Conservation (phyloP, 2,888 invertebrate genomes). For the Drosophila neutralis region DNA sequence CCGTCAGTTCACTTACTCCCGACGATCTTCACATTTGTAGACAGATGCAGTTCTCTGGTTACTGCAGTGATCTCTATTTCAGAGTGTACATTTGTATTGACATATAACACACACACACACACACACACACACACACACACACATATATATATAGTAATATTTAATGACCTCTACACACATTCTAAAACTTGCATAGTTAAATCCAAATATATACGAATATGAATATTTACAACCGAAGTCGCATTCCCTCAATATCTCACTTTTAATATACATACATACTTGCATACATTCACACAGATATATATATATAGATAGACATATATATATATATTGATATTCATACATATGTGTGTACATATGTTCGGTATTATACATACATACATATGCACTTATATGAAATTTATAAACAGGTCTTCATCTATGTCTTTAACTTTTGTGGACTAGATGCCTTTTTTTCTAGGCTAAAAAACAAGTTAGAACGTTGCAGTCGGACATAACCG, state of each 20-base stretch:
- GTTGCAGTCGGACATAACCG: slow-evolving; percentile 5
- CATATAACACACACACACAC: slow-evolving; percentile 10
- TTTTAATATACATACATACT: slow-evolving; percentile 25
- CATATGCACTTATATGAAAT: slow-evolving; percentile 57
- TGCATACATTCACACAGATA: slow-evolving; percentile 30
- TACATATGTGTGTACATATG: slow-evolving; percentile 37
- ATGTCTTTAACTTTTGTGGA: slow-evolving; percentile 74
- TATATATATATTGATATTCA: slow-evolving; percentile 15
- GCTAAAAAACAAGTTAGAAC: slow-evolving; percentile 36
- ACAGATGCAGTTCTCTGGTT: not conserved
- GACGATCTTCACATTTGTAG: not conserved
- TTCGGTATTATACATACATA: slow-evolving; percentile 17
- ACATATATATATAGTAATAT: slow-evolving; percentile 7
- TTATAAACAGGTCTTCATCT: slow-evolving; percentile 75
- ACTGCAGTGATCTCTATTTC: not conserved
- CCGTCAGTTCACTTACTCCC: not conserved
- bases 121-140: slow-evolving; percentile 2
- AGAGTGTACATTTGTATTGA: slow-evolving; percentile 1
- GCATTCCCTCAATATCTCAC: slow-evolving; percentile 16
- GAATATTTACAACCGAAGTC: slow-evolving; percentile 43
- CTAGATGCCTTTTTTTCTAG: slow-evolving; percentile 73
- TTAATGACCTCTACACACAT: slow-evolving; percentile 36
- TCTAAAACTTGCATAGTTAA: slow-evolving; percentile 17
- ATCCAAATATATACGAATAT: slow-evolving; percentile 20
- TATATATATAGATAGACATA: not conserved